Evolutionary conservation across 2,797 vertebrate genomes (phyloP).

Genomic region (Urocyon cinereoargenteus): DNA sequence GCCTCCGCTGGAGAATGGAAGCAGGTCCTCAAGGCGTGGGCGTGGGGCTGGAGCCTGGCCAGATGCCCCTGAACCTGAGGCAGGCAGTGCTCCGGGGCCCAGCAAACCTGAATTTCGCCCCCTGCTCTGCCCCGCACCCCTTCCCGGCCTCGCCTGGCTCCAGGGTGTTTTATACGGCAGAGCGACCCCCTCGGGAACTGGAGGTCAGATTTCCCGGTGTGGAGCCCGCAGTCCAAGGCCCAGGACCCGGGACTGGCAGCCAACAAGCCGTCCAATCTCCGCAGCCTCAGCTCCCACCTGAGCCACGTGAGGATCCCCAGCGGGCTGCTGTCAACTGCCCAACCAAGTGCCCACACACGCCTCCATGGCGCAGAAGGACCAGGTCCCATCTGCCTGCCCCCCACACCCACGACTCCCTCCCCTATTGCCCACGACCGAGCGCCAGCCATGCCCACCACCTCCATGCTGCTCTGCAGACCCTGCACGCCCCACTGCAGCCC

Average conservation of each 20-base stretch:
- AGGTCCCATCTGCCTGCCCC: too few relatives aligned
- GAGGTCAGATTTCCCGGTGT: not conserved
- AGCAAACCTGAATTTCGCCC: not conserved
- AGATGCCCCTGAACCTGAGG: not conserved
- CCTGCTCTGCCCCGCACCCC: not conserved
- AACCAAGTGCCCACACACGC: accelerated
- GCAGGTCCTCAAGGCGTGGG: not conserved
- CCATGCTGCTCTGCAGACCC: too few relatives aligned
- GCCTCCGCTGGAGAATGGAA: not conserved
- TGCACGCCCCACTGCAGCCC: not conserved
- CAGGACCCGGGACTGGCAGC: not conserved
- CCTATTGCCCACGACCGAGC: not conserved
- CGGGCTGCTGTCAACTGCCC: not conserved
- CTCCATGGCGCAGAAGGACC: not conserved
- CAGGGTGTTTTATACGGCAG: not conserved
- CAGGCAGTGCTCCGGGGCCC: not conserved
- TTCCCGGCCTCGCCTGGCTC: not conserved
- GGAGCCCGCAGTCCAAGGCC: not conserved
- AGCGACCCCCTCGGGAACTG: not conserved
- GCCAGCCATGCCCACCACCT: not conserved
- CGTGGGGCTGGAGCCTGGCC: accelerated
- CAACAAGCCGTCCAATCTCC: not conserved
- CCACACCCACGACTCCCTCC: not conserved
- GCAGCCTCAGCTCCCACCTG: too few relatives aligned
- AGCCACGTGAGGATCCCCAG: not conserved